Base-by-base conservation (phyloP, 2,113 vertebrate genomes). In the Erpornis zantholeuca region DNA sequence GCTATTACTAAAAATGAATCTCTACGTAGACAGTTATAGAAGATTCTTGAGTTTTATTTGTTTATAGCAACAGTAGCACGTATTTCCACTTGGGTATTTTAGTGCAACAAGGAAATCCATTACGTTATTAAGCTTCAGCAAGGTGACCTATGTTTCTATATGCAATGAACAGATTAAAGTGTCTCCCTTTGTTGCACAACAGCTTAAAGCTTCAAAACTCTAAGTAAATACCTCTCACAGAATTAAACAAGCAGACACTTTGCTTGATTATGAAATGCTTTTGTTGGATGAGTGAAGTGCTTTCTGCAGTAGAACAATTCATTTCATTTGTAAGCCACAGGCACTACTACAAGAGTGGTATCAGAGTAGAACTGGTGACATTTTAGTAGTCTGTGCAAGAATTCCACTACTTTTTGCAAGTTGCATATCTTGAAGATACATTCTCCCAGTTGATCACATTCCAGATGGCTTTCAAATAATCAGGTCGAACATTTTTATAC, bases 391-490 rank as follows among this genome's bases (percentile, higher is more conserved):
- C 80, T 65, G 11, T 75, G 38, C 13, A 73, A 86, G 17, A 91
- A 84, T 49, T 16, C 86, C 27, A 90, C 97, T 97, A 99, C 96
- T 99, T 99, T 95, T 98, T 99, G 93, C 98, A 99, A 40, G 96
- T 38, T 75, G 96, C 81, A 3, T 99, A 98, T 97, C 99, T 98
- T 69, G 99, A 98, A 31, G 95, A 96, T 57, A 99, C 98, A 40
- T 99, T 99, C 84, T 99, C 98, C 99, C 99, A 99, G 98, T 98
- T 99, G 97, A 99, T 97, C 42, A 99, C 98, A 73, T 99, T 99
- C 99, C 99, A 99, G 94, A 99, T 99, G 20, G 99, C 99, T 93
- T 99, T 99, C 64, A 99, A 98, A 66, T 99, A 99, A 96, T 99
- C 99, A 5, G 99, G 99, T 35, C 99, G 98, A 83, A 99, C 99